phyloP scores from a whole-genome alignment of 2,797 vertebrate genomes.

The Sebastes oblongus region DNA sequence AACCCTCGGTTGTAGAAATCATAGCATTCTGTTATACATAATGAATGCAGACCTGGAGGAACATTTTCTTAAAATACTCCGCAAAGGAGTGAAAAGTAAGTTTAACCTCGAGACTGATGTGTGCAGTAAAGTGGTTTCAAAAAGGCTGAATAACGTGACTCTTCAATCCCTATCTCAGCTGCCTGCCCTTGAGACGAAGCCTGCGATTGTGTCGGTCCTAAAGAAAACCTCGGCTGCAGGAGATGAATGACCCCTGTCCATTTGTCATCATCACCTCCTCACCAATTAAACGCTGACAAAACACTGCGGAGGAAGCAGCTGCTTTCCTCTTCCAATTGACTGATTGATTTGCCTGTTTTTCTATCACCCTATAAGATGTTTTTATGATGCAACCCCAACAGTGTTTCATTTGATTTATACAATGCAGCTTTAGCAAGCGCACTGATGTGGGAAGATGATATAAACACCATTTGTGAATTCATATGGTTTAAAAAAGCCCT shows the following conservation, averaged over 20 bases:
- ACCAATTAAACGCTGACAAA: conserved; percentile 40
- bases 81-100: conserved; percentile 30
- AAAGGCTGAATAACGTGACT: not conserved
- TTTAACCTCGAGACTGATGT: conserved; percentile 33
- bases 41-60: conserved; percentile 54
- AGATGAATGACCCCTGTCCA: conserved; percentile 43
- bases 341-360: conserved; percentile 59
- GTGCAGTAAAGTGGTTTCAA: conserved; percentile 27
- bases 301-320: conserved; percentile 37
- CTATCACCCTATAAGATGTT: conserved; percentile 32
- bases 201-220: not conserved
- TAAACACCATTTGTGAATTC: conserved; percentile 45
- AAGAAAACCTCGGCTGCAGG: conserved; percentile 18
- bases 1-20: conserved; percentile 34
- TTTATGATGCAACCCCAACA: conserved; percentile 30
- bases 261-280: conserved; percentile 41
- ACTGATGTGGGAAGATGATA: conserved; percentile 42
- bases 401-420: conserved; percentile 56
- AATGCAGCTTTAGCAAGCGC: conserved; percentile 21
- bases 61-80: conserved; percentile 27
- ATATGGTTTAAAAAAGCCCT: conserved; percentile 22
- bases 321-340: conserved; percentile 64
- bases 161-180: not conserved
- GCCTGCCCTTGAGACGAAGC: conserved; percentile 5
- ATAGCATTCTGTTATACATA: conserved; percentile 44